Base-by-base conservation (phyloP, 2,888 invertebrate genomes). In the Noctua comes region DNA sequence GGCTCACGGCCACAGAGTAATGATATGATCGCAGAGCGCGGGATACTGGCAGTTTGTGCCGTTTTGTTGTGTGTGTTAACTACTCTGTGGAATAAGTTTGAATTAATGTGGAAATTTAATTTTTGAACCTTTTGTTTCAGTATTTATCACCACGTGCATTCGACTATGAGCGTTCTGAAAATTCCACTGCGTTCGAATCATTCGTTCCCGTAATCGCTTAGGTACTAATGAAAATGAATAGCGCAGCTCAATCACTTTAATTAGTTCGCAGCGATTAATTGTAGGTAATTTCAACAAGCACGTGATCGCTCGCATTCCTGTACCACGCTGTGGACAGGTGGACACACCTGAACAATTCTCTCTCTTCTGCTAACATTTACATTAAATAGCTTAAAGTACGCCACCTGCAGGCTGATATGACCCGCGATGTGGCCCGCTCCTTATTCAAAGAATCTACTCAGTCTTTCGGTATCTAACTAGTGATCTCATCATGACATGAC, bases 221-320 rank as follows among this genome's bases (percentile, higher is more conserved):
- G 18, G 51, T 54, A 51, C 64, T 76, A 46, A 77, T 77, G 54
- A 77, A 76, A 65, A 31, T 10, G 64, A 64, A 64, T 43, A 77
- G 51, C n/a, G 43, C 64, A 51, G 16, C 4, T 54, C 43, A 65
- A 57, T 77, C 65, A 46, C 27, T 46, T 78, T 78, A 46, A 78
- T 77, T 66, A 78, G 46, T 66, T 66, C 4, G 36, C 16, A 36
- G 27, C 24, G 21, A 65, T 48, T 66, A 27, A 66, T 78, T 78
- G 68, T 13, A n/a, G n/a, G n/a, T n/a, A 48, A 68, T 24, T 66
- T 36, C 6, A 18, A 36, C 54, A 18, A 66, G 27, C 79, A 27
- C 54, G 36, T 36, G 24, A 46, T 21, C n/a, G 43, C 31, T n/a
- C 6, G 48, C 43, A 31, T 31, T n/a, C 51, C 36, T 36, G 46